Base-by-base conservation (phyloP, 1,140 invertebrate genomes). In the Pseudomyrmex pallidus region DNA sequence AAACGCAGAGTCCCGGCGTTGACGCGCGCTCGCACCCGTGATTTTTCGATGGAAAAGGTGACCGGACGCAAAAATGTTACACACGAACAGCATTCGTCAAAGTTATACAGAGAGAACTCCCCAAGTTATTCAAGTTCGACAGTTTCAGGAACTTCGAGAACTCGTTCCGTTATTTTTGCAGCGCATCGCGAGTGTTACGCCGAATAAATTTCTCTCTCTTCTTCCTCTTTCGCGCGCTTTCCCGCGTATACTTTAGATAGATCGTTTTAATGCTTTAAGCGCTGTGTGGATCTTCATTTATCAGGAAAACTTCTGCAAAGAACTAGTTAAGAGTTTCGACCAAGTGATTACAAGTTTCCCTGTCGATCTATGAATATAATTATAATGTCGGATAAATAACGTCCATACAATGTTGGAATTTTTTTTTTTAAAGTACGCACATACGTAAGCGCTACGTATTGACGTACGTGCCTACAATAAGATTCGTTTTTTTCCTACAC, bases 71-170 rank as follows among this genome's bases (percentile, higher is more conserved):
- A 70, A 61, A 59, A 70, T 59, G 76, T 80, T 80, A 80, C 66
- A 72, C 52, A 56, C 66, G 76, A 80, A 44, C 66, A 70, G 56
- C 76, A 80, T 80, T 80, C 76, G 76, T 80, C 76, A 80, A 80
- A 80, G 54, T 80, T 80, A 50, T 54, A 80, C 76, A 80, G n/a
- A 80, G 70, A 80, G 76, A 72, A 66, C 76, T 17, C 8, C 22
- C 35, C 54, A 72, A 70, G 44, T 80, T 80, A 70, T 80, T 59
- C 76, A 59, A 80, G 76, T 80, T 80, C 76, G 76, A 59, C 66
- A 80, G 76, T 80, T 72, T 12, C 44, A 50, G 44, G 54, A 80
- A 80, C 76, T 80, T 80, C 2, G 76, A 35, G 66, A 80, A 80
- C 66, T 72, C 76, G 54, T 70, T 72, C 44, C 64, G 64, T 66